Evolutionary conservation across 92 coral and sea anemone genomes (phyloP), one percentile per base, ranked within the genome.

Genomic region (Muricea muricata): DNA sequence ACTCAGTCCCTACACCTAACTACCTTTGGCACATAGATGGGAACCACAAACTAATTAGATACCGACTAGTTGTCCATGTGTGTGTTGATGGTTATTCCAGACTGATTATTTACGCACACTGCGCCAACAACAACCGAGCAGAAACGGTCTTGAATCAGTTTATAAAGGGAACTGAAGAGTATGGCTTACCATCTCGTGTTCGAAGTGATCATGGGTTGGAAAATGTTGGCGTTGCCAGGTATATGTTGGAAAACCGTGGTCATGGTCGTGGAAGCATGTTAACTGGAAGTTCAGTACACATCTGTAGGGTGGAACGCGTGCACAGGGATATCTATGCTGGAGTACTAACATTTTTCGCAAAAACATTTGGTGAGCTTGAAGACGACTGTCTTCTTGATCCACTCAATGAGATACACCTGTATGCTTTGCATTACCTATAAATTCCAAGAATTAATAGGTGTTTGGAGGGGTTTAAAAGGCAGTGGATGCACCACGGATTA

Each of bases 131-230:
- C 9, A 3, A 65, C 13, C 20, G 24, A 58, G 66, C 66, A 58
- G 26, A 11, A 17, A 72, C 78, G 21, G 78, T 72, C 13, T 72
- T 72, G 57, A 20, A 72, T 14, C 32, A 6, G 21, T 72, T 72
- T 72, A 13, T 40, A 17, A 11, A 72, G 39, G 78, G 78, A 7
- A 56, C 39, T 31, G 4, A 23, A 26, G 39, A 5, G 28, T 72
- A 35, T 32, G 78, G 78, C 21, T 48, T 72, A 23, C 81, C 81
- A 4, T 75, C 68, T 12, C 21, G 81, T 0, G 81, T 75, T 6
- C 81, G 81, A 30, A 75, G 66, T 75, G 82, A 76, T 35, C 31
- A 76, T 54, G 82, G 82, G 3, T 30, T 76, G 82, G 82, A 54
- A 50, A 76, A 76, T 54, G 30, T 47, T 11, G 24, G n/a, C 6